These are phyloP conservation scores for Silurus lanzhouensis DNA, from an alignment of 2,797 vertebrate genomes.

Conservation along the genomic window DNA sequence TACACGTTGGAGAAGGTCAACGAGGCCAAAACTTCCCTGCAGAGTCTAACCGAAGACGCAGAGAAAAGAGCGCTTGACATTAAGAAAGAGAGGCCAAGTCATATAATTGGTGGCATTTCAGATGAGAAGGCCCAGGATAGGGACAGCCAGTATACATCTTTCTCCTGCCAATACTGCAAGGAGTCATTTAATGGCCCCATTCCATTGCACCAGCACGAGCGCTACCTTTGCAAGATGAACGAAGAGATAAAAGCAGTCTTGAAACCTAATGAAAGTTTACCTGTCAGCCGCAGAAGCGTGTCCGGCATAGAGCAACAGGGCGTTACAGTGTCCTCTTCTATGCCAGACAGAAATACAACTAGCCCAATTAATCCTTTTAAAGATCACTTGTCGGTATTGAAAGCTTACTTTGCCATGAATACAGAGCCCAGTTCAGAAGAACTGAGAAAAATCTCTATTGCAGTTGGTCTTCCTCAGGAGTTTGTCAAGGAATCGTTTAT, in stretches of 20 bases:
- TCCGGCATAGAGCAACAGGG: conserved; percentile 81
- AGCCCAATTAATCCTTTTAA: conserved; percentile 88
- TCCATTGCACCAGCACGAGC: conserved; percentile 95
- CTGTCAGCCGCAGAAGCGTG: conserved; percentile 75
- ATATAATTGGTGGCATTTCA: conserved; percentile 77
- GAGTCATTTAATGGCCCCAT: conserved; percentile 93
- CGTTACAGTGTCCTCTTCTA: conserved; percentile 81
- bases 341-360: conserved; percentile 84
- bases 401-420: conserved; percentile 94
- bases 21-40: conserved; percentile 91
- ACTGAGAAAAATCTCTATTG: conserved; percentile 96
- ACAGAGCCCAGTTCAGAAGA: conserved; percentile 95
- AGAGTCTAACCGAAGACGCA: conserved; percentile 87
- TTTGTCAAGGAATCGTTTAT: conserved; percentile 95
- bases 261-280: conserved; percentile 84
- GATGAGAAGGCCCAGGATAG: conserved; percentile 86
- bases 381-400: conserved; percentile 93
- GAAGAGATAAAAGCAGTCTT: conserved; percentile 96
- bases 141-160: conserved; percentile 83
- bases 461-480: conserved; percentile 95
- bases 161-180: conserved; percentile 96
- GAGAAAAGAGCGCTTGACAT: conserved; percentile 84
- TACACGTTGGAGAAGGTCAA: conserved; percentile 95
- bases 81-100: conserved; percentile 87
- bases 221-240: conserved; percentile 97